These are phyloP conservation scores for Nephrocerus scutellatus DNA, from an alignment of 2,888 invertebrate species.

Conservation along the genomic window DNA sequence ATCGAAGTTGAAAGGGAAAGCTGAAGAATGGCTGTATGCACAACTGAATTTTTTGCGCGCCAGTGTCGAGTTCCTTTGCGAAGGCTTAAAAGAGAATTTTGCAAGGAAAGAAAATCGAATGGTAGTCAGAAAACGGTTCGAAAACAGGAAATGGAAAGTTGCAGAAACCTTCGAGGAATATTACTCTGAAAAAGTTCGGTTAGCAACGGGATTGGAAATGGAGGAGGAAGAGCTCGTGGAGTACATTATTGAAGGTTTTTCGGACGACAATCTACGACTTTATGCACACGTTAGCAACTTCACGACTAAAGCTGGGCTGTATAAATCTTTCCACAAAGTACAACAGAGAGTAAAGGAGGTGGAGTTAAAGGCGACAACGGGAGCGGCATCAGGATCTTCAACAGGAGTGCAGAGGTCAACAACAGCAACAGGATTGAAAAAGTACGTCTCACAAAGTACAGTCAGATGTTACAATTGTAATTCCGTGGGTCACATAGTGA, in stretches of 20 bases:
- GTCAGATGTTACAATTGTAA: constrained; percentile 1
- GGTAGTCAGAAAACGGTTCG: background rate
- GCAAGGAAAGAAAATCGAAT: background rate
- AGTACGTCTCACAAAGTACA: too few species aligned
- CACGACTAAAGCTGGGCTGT: background rate
- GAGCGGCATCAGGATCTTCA: too few species aligned
- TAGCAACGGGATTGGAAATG: constrained; percentile 1
- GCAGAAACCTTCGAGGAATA: background rate
- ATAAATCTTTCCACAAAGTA: background rate
- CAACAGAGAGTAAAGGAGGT: too few species aligned
- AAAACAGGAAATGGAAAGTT: background rate
- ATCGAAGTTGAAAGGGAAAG: constrained; percentile 6
- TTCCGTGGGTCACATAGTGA: background rate
- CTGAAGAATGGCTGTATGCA: constrained; percentile 1
- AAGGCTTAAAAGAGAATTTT: constrained; percentile 3
- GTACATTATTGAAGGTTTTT: too few species aligned
- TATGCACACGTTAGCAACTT: constrained; percentile 5
- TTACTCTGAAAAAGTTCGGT: constrained; percentile 1
- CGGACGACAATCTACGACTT: constrained; percentile 1
- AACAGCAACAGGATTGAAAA: too few species aligned
- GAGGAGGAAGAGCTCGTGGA: constrained; percentile 8
- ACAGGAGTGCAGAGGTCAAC: too few species aligned
- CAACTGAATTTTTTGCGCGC: background rate
- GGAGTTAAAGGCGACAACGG: too few species aligned
- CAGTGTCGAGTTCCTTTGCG: constrained; percentile 2